Evolutionary conservation across 1,140 invertebrate genomes (phyloP), one percentile per base, ranked within the genome.

Genomic region (Drosophila dunni): DNA sequence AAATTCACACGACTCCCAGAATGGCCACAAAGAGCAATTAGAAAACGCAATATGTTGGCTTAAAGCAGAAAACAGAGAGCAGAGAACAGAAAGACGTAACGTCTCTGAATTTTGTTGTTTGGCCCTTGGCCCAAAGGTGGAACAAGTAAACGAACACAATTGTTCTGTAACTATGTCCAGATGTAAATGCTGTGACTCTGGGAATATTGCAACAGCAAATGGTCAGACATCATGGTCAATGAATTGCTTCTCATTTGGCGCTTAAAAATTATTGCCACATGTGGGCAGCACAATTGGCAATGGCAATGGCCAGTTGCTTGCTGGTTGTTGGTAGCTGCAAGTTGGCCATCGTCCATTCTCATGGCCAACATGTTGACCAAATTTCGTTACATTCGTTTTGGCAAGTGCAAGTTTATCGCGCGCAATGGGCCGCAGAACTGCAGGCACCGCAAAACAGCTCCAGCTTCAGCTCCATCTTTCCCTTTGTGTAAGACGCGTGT

Each of bases 231-330:
- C 83, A 88, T 78, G 83, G 80, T 79, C 80, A 88, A 89, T 88
- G 75, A 81, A 89, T 89, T 78, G 77, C 84, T 82, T 86, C 84
- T 84, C 83, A 88, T 88, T 88, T 88, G 83, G 70, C 80, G 83
- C 78, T 88, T 84, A 78, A 88, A 89, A 88, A 80, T 88, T 89
- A 88, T 88, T 70, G 83, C 84, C 83, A 89, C 84, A 89, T 89
- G 84, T 89, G 83, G 80, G 80, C 78, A 88, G 77, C 78, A 71
- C 24, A 29, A 29, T 29, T 29, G 24, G 24, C 24, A 38, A 82
- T 50, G 64, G 58, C 75, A 69, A 76, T 58, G 57, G 53, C 54
- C 61, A 62, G 33, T 34, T 67, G 33, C 24, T 29, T 29, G 24
- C 6, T 29, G 24, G 2, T 29, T 29, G 24, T 29, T 29, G 24